A percentile compares a stretch with the other conserved stretches of the same genome.
Conservation (phyloP, 2,113 vertebrate species). For the Haemorhous mexicanus region DNA sequence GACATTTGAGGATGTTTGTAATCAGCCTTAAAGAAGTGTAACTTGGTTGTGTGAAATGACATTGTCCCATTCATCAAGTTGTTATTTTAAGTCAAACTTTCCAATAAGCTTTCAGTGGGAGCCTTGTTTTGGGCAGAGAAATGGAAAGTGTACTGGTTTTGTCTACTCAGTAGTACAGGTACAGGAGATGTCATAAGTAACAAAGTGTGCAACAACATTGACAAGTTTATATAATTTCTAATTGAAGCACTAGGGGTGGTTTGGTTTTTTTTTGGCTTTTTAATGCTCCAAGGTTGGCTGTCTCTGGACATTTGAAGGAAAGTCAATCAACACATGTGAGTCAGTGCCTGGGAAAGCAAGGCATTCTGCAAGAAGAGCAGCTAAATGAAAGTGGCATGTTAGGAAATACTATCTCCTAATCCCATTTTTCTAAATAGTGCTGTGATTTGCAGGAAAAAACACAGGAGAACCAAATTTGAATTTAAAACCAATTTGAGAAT, state of each 20-base stretch:
- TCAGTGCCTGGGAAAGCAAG: neutral
- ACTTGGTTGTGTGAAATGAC: neutral
- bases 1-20: neutral
- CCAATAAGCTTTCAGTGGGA: neutral
- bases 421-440: neutral
- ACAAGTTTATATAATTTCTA: neutral
- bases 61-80: neutral
- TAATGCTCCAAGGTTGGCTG: neutral
- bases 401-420: neutral
- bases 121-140: neutral
- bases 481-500: too few relatives aligned
- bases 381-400: neutral
- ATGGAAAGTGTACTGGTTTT: neutral
- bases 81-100: neutral
- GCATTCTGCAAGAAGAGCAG: neutral
- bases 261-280: neutral
- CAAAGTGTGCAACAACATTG: neutral
- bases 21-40: neutral
- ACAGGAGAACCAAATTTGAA: too few relatives aligned
- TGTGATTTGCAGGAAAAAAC: neutral
- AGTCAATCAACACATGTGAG: neutral
- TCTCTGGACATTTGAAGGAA: neutral
- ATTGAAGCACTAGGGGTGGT: neutral
- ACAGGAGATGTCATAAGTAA: neutral
- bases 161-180: neutral